Percentiles rank a stretch among this genome's conserved stretches.
Evolutionary conservation across 1,140 invertebrate species (phyloP).

Genomic region (Cotesia typhae): DNA sequence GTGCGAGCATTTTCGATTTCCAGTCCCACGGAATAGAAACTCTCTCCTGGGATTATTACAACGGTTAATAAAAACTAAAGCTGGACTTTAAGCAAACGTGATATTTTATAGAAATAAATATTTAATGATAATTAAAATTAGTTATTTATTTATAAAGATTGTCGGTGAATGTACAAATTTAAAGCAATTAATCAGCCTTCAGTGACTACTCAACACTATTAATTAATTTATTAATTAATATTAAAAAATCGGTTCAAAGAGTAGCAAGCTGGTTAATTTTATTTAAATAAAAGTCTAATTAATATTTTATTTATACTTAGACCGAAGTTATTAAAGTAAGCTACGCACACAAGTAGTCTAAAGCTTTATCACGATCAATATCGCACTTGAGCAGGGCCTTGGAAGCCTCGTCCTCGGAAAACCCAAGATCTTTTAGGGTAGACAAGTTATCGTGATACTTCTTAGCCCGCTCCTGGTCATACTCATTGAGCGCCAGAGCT

Average conservation of each 20-base stretch:
- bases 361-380: slow-evolving; percentile 85
- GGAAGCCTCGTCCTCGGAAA: slow-evolving; percentile 78
- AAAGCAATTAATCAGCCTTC: slow-evolving; percentile 31
- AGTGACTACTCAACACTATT: slow-evolving; percentile 1
- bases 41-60: slow-evolving; percentile 24
- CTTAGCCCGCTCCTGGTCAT: slow-evolving; percentile 65
- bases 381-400: slow-evolving; percentile 79
- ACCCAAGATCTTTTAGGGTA: slow-evolving; percentile 84
- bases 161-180: slow-evolving; percentile 41
- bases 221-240: neutral
- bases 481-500: slow-evolving; percentile 63
- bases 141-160: slow-evolving; percentile 20
- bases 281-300: neutral
- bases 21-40: slow-evolving; percentile 20
- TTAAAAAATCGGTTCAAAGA: neutral
- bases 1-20: slow-evolving; percentile 22
- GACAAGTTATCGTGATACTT: slow-evolving; percentile 68
- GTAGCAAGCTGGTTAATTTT: slow-evolving; percentile 23
- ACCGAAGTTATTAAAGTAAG: slow-evolving; percentile 18
- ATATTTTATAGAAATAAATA: slow-evolving; percentile 8
- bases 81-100: neutral
- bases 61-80: slow-evolving; percentile 1
- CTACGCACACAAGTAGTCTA: slow-evolving; percentile 83
- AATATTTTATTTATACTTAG: neutral
- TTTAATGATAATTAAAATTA: neutral